Percentiles rank a stretch among this genome's conserved stretches.
Evolutionary conservation across 2,888 invertebrate species (phyloP).

Genomic region (Acanthopleura granulata): DNA sequence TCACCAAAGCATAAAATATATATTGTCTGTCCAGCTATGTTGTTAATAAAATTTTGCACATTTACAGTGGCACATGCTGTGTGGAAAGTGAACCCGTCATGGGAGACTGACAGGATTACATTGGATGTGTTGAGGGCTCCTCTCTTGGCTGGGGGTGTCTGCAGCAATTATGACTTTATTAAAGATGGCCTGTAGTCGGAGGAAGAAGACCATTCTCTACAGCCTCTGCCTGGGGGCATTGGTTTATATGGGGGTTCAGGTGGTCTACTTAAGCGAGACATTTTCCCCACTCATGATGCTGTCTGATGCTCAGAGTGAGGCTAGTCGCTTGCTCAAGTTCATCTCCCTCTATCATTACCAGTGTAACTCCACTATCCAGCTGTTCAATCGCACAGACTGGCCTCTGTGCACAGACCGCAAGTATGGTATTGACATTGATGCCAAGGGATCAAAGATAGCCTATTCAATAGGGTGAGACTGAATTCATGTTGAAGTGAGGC

Average conservation of each 20-base stretch:
- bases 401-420: constrained; percentile 56
- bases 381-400: constrained; percentile 56
- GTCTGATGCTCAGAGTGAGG: constrained; percentile 59
- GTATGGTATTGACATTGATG: constrained; percentile 48
- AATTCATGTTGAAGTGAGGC: background rate
- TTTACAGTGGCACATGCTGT: too few relatives aligned
- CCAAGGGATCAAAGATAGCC: constrained; percentile 42
- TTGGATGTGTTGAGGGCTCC: too few relatives aligned
- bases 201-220: constrained; percentile 45
- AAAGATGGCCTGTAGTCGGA: constrained; percentile 28
- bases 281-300: constrained; percentile 59
- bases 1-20: too few relatives aligned
- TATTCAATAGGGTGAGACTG: constrained; percentile 60
- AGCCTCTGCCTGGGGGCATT: constrained; percentile 32
- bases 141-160: too few relatives aligned
- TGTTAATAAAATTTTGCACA: too few relatives aligned
- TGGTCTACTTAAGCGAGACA: constrained; percentile 48
- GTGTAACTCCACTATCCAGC: constrained; percentile 56
- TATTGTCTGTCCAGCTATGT: too few relatives aligned
- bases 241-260: constrained; percentile 43
- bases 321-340: constrained; percentile 57
- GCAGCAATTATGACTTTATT: constrained; percentile 3
- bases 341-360: constrained; percentile 59
- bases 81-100: too few relatives aligned
- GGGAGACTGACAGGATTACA: too few relatives aligned